Base-by-base conservation (phyloP, 2,888 invertebrate species). In the Crocallis elinguaria region DNA sequence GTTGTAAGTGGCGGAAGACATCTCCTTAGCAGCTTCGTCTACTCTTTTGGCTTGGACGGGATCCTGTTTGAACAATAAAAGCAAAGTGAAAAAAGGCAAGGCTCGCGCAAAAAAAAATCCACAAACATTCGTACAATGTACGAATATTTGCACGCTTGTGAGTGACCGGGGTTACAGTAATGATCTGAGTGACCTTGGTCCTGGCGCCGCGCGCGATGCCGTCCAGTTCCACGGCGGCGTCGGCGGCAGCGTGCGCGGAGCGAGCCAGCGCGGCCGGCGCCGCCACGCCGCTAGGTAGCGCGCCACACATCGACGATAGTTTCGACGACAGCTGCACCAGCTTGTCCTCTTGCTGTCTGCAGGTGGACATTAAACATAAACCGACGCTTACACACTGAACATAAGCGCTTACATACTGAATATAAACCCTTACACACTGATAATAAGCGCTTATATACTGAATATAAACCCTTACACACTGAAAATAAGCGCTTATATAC, bases 1-100 rank as follows among this genome's bases (percentile, higher is more conserved):
- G 35, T 69, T 75, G 62, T 82, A 86, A 0, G 84, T 85, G 0
- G 80, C 71, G 21, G 78, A 71, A 1, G 75, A 73, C 77, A 86
- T 77, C 46, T 82, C 78, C 8, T 79, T 73, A 0, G 74, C 65
- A 0, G 80, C 77, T 23, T 87, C 82, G 8, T 88, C 86, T 23
- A 84, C 75, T 45, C 60, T 73, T 48, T 74, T 71, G 38, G 64
- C 66, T 37, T 78, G 75, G 0, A 76, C 63, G 0, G 73, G 72
- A 45, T 77, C 75, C 87, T 88, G 59, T n/a, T 13, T 14, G 4
- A 45, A n/a, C 2, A 6, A 9, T 30, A 5, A n/a, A n/a, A n/a
- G n/a, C n/a, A n/a, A n/a, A n/a, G n/a, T n/a, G n/a, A n/a, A n/a
- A n/a, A n/a, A n/a, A n/a, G n/a, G n/a, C n/a, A n/a, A n/a, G n/a